Evolutionary conservation across 2,113 vertebrate species (phyloP).

Genomic region (Zeus faber): DNA sequence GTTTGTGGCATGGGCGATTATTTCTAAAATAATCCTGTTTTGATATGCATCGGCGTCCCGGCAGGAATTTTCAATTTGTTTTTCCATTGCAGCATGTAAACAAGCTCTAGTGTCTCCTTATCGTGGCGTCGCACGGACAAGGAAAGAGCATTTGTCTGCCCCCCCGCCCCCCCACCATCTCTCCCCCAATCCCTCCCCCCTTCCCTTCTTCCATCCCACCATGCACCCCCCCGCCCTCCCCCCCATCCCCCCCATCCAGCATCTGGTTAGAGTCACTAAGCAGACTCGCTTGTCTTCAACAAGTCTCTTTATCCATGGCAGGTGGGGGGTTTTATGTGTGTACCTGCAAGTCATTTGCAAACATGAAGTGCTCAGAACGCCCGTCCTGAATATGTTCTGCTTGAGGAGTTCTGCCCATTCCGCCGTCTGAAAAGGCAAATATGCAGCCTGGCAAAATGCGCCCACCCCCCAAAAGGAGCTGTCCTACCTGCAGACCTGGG

Average conservation of each 20-base stretch:
- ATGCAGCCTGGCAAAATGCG: conserved; percentile 72
- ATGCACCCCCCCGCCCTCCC: conserved; percentile 50
- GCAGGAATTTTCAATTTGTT: conserved; percentile 84
- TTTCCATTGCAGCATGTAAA: conserved; percentile 80
- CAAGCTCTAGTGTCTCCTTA: conserved; percentile 81
- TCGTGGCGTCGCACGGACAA: conserved; percentile 71
- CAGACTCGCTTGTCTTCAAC: conserved; percentile 75
- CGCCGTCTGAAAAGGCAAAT: conserved; percentile 69
- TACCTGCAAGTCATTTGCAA: conserved; percentile 80
- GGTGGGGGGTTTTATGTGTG: conserved; percentile 71
- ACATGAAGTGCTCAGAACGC: conserved; percentile 76
- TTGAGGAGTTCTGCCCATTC: conserved; percentile 77
- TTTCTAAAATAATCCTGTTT: conserved; percentile 84
- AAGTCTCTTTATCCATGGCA: conserved; percentile 75
- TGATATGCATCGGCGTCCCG: conserved; percentile 83
- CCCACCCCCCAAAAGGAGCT: conserved; percentile 66
- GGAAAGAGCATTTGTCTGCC: conserved; percentile 57
- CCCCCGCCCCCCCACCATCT: conserved; percentile 4
- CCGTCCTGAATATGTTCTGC: conserved; percentile 78
- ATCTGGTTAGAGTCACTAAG: conserved; percentile 59
- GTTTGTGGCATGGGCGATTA: conserved; percentile 78
- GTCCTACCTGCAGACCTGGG: conserved; percentile 62
- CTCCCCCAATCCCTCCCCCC: neutral
- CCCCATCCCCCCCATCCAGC: conserved; percentile 51
- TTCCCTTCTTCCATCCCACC: conserved; percentile 40